Percentiles rank a stretch among this genome's conserved stretches.
These are phyloP conservation scores for Ictidomys tridecemlineatus DNA, from an alignment of 2,113 vertebrate species.

Conservation along the genomic window DNA sequence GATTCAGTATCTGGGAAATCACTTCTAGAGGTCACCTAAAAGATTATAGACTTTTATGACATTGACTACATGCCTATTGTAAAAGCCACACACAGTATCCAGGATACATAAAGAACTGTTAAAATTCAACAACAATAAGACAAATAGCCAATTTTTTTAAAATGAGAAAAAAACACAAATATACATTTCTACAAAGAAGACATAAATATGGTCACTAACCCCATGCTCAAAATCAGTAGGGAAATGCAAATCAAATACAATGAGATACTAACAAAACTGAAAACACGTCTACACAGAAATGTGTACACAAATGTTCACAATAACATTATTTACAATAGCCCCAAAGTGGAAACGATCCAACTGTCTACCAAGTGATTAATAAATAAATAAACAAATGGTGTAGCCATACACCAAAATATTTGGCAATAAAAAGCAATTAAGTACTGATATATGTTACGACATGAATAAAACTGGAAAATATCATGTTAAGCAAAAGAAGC, in stretches of 20 bases:
- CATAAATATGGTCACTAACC: not conserved
- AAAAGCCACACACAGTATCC: not conserved
- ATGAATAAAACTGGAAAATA: not conserved
- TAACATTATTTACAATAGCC: not conserved
- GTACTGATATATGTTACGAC: not conserved
- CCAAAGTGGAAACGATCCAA: not conserved
- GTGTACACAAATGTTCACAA: not conserved
- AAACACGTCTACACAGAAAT: not conserved
- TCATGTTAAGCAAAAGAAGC: not conserved
- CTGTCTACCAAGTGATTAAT: not conserved
- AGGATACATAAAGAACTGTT: conserved; percentile 5
- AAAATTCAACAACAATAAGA: conserved; percentile 1
- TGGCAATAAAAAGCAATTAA: not conserved
- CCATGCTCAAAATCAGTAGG: not conserved
- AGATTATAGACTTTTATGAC: not conserved
- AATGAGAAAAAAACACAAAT: not conserved
- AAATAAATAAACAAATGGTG: not conserved
- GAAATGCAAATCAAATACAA: conserved; percentile 31
- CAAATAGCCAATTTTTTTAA: not conserved
- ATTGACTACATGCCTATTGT: fast-evolving
- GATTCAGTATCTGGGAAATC: not conserved
- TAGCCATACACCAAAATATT: not conserved
- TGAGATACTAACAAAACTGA: not conserved
- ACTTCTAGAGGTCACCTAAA: not conserved
- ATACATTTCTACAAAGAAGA: conserved; percentile 42